Evolutionary conservation across 2,797 vertebrate species (phyloP).

Genomic region (Esox masquinongy): DNA sequence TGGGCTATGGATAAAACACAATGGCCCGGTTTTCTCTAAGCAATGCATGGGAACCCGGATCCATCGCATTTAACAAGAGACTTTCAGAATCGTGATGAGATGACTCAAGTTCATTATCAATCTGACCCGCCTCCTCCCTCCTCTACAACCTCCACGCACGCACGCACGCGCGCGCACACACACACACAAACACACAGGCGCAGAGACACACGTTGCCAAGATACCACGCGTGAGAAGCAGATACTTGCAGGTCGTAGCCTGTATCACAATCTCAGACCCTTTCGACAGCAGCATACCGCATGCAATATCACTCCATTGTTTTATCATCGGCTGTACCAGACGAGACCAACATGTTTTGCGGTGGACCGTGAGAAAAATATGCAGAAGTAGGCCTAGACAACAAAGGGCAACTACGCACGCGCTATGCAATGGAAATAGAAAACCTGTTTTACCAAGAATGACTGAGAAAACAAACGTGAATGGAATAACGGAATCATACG

Average conservation of each 20-base stretch:
- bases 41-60: slow-evolving; percentile 68
- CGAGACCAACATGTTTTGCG: slow-evolving; percentile 24
- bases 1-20: slow-evolving; percentile 55
- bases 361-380: slow-evolving; percentile 26
- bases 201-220: slow-evolving; percentile 36
- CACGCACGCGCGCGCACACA: slow-evolving; percentile 18
- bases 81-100: slow-evolving; percentile 68
- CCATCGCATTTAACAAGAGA: slow-evolving; percentile 68
- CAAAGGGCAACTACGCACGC: background rate
- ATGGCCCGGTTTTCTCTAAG: slow-evolving; percentile 56
- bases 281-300: slow-evolving; percentile 60
- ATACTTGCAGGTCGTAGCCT: slow-evolving; percentile 54
- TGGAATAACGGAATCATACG: background rate
- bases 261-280: slow-evolving; percentile 52
- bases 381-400: slow-evolving; percentile 13
- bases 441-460: background rate
- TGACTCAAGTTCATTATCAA: slow-evolving; percentile 76
- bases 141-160: slow-evolving; percentile 18
- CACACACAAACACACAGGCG: slow-evolving; percentile 42
- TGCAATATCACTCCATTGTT: slow-evolving; percentile 61
- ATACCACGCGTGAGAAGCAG: slow-evolving; percentile 68
- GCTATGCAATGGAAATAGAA: background rate
- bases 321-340: slow-evolving; percentile 56
- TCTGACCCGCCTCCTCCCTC: slow-evolving; percentile 13
- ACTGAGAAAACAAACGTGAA: background rate